Evolutionary conservation across 1,140 invertebrate genomes (phyloP).

Genomic region (Trialeurodes vaporariorum): DNA sequence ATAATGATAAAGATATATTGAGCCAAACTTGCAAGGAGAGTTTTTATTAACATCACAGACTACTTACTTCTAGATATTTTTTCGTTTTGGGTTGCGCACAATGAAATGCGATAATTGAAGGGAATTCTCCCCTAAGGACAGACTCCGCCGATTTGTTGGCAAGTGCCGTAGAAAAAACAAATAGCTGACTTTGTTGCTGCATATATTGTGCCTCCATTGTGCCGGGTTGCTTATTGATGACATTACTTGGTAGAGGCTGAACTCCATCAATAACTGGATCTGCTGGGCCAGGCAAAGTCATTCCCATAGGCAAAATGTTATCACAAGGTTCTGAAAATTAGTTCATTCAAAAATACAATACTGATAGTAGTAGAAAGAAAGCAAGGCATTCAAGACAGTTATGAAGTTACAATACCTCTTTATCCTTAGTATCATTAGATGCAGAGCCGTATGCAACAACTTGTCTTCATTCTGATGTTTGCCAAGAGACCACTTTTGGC

Average conservation of each 20-base stretch:
- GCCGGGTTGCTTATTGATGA: conserved; percentile 64
- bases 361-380: no score
- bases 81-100: conserved; percentile 90
- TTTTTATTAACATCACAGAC: no score
- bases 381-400: no score
- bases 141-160: conserved; percentile 91
- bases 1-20: no score
- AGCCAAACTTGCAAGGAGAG: no score
- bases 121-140: conserved; percentile 75
- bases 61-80: conserved; percentile 76
- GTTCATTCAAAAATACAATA: no score
- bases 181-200: conserved; percentile 96
- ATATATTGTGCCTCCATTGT: conserved; percentile 70
- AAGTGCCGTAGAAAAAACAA: conserved; percentile 88
- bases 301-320: neutral
- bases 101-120: conserved; percentile 89
- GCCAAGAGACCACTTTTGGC: no score
- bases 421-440: no score
- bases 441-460: no score
- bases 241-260: conserved; percentile 41
- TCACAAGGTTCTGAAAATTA: neutral
- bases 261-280: neutral
- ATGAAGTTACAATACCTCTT: no score
- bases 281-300: neutral
- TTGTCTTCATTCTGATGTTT: no score